phyloP scores from a whole-genome alignment of 2,888 invertebrate species.

The Tubiluchus corallicola region DNA sequence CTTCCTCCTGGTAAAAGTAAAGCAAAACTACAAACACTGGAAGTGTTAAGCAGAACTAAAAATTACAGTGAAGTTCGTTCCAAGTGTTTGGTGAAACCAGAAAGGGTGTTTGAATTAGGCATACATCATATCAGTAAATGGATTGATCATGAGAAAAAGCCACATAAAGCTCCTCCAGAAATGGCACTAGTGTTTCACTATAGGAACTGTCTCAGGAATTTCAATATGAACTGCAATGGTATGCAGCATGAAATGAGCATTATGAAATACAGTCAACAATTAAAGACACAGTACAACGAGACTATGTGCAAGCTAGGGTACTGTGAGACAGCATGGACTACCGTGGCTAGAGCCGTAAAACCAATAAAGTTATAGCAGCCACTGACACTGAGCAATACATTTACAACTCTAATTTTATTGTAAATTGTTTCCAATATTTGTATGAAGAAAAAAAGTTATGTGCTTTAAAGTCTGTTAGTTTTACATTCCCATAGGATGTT shows the following conservation, averaged over 20 bases:
- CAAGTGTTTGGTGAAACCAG: slow-evolving; percentile 19
- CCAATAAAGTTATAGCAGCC: no score
- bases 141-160: background rate
- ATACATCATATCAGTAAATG: slow-evolving; percentile 20
- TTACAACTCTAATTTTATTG: no score
- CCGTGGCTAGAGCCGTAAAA: no score
- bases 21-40: background rate
- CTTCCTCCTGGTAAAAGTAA: slow-evolving; percentile 16
- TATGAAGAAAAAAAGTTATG: no score
- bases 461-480: no score
- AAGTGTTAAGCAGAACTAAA: slow-evolving; percentile 14
- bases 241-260: slow-evolving; percentile 5
- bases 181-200: background rate
- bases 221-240: slow-evolving; percentile 16
- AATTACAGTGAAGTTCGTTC: slow-evolving; percentile 15
- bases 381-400: no score
- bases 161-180: background rate
- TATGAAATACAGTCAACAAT: background rate
- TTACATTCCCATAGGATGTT: no score
- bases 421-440: no score
- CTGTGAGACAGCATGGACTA: no score
- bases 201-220: slow-evolving; percentile 20
- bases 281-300: background rate
- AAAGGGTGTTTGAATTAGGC: slow-evolving; percentile 19
- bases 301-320: background rate